Evolutionary conservation across 2,888 invertebrate genomes (phyloP).

Genomic region (Antitype chi): DNA sequence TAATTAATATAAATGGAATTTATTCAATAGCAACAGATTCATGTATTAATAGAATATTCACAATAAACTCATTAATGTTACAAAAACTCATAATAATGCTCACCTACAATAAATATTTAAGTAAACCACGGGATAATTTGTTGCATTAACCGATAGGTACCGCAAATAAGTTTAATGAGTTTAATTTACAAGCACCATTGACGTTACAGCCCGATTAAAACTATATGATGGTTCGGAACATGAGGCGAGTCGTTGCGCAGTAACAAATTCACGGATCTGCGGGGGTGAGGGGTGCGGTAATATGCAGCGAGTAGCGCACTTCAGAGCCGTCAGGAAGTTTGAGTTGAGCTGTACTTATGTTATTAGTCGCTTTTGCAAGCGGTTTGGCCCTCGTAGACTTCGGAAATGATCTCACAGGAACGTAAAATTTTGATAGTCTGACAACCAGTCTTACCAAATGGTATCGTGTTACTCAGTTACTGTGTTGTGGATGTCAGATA

Average conservation of each 20-base stretch:
- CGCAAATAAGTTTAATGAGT: constrained; percentile 19
- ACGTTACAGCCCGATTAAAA: not conserved
- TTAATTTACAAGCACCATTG: not conserved
- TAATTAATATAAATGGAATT: not conserved
- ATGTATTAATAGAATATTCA: constrained; percentile 2
- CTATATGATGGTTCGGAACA: not conserved
- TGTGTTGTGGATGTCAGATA: too few species aligned
- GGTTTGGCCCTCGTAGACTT: too few species aligned
- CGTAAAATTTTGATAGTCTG: too few species aligned
- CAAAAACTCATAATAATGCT: not conserved
- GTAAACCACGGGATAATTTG: constrained; percentile 25
- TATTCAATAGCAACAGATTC: not conserved
- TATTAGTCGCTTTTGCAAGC: too few species aligned
- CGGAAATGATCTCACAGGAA: too few species aligned
- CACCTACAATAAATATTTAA: constrained; percentile 19
- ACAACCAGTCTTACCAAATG: too few species aligned
- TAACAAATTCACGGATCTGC: not conserved
- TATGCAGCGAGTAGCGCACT: not conserved
- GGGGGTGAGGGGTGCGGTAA: not conserved
- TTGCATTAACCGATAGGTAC: constrained; percentile 17
- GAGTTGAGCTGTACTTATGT: not conserved
- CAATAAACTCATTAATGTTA: constrained; percentile 5
- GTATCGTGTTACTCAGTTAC: too few species aligned
- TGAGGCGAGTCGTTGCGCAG: not conserved
- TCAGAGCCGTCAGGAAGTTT: not conserved